phyloP scores from a whole-genome alignment of 2,113 vertebrate genomes.

The Leptobrachium ailaonicum region DNA sequence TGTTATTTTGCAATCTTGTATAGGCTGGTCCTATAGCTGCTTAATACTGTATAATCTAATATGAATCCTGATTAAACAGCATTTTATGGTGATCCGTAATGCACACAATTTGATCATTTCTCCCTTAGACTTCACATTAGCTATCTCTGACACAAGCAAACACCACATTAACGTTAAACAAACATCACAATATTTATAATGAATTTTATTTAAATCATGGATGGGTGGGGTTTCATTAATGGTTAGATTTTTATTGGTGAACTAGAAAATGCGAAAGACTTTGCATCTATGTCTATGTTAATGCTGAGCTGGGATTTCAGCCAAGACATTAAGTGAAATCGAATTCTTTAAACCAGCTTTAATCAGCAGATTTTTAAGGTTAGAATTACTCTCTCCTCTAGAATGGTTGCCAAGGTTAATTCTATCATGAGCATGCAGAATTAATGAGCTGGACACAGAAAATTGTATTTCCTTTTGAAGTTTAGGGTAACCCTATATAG shows the following conservation, averaged over 20 bases:
- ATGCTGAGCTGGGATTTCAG: slow-evolving; percentile 84
- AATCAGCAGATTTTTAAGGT: slow-evolving; percentile 99
- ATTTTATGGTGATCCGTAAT: too few relatives aligned
- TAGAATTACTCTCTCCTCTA: slow-evolving; percentile 97
- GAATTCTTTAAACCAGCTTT: slow-evolving; percentile 98
- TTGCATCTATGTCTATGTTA: slow-evolving; percentile 83
- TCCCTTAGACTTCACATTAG: too few relatives aligned
- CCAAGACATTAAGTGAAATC: slow-evolving; percentile 98
- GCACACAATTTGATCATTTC: too few relatives aligned
- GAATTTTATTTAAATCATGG: slow-evolving; percentile 49
- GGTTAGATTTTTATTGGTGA: slow-evolving; percentile 54
- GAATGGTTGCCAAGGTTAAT: slow-evolving; percentile 96
- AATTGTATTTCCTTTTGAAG: slow-evolving; percentile 45
- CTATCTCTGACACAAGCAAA: too few relatives aligned
- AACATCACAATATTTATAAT: slow-evolving; percentile 1
- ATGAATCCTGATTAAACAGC: too few relatives aligned
- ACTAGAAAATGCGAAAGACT: slow-evolving; percentile 60
- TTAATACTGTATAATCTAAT: too few relatives aligned
- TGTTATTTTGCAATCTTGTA: too few relatives aligned
- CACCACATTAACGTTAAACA: too few relatives aligned
- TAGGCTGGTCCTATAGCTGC: too few relatives aligned
- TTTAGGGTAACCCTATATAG: slow-evolving; percentile 30
- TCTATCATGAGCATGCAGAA: slow-evolving; percentile 81
- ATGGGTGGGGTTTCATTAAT: slow-evolving; percentile 49
- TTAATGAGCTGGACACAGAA: slow-evolving; percentile 83